Percentiles rank a stretch among this genome's conserved stretches.
Conservation (phyloP, 2,888 invertebrate species). For the Pedicia rivosa region DNA sequence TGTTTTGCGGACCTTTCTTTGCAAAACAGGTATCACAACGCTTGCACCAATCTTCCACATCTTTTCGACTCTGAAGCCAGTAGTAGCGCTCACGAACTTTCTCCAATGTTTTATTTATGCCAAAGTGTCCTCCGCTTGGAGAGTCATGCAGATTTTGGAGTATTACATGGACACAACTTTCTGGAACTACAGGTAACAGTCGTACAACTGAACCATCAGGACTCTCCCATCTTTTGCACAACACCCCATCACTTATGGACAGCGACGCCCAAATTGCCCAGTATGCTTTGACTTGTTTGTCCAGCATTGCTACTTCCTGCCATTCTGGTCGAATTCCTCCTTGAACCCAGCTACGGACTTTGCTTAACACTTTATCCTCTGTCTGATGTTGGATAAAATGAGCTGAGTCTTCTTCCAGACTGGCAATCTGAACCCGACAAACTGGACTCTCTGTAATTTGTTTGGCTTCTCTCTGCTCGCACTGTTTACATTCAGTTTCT, state of each 20-base stretch:
- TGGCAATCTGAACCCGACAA: too few species aligned
- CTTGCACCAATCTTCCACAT: constrained; percentile 15
- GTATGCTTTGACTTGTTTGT: too few species aligned
- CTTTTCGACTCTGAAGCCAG: constrained; percentile 10
- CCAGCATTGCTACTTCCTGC: neutral
- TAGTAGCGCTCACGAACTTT: constrained; percentile 16
- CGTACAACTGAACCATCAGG: neutral
- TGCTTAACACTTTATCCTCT: too few species aligned
- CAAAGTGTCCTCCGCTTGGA: constrained; percentile 16
- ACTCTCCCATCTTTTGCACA: constrained; percentile 5
- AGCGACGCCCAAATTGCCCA: neutral
- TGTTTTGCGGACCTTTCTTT: constrained; percentile 12
- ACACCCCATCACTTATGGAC: neutral
- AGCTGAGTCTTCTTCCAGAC: too few species aligned
- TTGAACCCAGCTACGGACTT: neutral
- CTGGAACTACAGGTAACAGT: constrained; percentile 9
- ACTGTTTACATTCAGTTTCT: constrained; percentile 22
- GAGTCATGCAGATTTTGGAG: constrained; percentile 13
- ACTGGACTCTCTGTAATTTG: too few species aligned
- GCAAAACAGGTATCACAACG: constrained; percentile 10
- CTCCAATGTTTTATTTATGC: constrained; percentile 15
- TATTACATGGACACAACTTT: constrained; percentile 9
- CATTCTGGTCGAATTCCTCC: neutral
- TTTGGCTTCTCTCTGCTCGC: too few species aligned
- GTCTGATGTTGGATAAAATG: too few species aligned